These are phyloP conservation scores for Asteroscopus sphinx DNA, from an alignment of 2,888 invertebrate genomes.

Conservation along the genomic window DNA sequence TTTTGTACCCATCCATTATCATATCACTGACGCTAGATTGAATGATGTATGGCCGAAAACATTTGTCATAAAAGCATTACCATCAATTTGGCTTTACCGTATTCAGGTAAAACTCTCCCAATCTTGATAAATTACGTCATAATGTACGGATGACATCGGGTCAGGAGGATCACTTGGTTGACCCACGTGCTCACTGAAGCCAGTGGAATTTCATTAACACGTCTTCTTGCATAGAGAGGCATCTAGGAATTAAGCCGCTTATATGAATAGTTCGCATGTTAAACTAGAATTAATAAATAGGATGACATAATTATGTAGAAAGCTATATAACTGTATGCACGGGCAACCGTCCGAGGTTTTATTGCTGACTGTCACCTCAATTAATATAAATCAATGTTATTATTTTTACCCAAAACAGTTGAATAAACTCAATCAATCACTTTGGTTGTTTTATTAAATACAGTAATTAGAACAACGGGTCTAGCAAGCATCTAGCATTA, in stretches of 20 bases:
- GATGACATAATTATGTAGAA: background rate
- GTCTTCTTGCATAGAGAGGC: constrained; percentile 26
- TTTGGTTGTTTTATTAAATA: too few relatives aligned
- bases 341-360: too few relatives aligned
- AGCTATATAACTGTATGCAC: too few relatives aligned
- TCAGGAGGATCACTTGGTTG: constrained; percentile 10
- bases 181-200: constrained; percentile 13
- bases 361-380: too few relatives aligned
- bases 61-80: constrained; percentile 33
- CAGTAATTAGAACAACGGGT: too few relatives aligned
- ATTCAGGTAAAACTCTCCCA: constrained; percentile 23
- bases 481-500: too few relatives aligned
- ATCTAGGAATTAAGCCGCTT: constrained; percentile 50
- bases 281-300: constrained; percentile 10
- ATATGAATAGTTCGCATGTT: constrained; percentile 35
- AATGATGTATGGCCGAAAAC: constrained; percentile 27
- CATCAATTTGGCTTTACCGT: constrained; percentile 27
- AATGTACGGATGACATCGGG: constrained; percentile 10
- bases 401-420: too few relatives aligned
- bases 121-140: constrained; percentile 41
- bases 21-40: constrained; percentile 2
- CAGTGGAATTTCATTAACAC: constrained; percentile 59
- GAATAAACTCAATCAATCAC: too few relatives aligned
- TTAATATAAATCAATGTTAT: too few relatives aligned
- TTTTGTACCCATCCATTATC: constrained; percentile 17